Evolutionary conservation across 2,797 vertebrate species (phyloP).

Genomic region (Emydoidea blandingii): DNA sequence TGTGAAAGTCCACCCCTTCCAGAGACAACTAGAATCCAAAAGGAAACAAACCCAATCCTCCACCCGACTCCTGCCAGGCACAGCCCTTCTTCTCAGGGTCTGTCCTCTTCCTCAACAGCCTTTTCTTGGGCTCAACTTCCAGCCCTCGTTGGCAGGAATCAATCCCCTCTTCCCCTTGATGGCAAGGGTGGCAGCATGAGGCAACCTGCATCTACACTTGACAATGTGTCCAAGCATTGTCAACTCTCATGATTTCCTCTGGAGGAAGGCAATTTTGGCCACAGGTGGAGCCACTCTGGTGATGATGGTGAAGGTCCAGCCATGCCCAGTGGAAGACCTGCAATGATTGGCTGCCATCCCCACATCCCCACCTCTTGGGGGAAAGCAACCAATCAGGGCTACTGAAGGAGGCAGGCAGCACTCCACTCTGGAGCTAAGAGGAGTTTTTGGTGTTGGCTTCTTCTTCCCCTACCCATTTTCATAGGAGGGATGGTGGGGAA

Average conservation of each 20-base stretch:
- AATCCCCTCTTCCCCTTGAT: background rate
- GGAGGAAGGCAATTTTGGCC: background rate
- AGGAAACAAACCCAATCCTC: background rate
- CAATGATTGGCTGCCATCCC: background rate
- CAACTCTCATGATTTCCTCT: too few species aligned
- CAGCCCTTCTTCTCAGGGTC: too few species aligned
- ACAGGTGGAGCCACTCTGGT: background rate
- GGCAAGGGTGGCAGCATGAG: background rate
- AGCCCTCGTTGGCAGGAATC: background rate
- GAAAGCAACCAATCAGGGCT: background rate
- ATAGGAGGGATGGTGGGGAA: background rate
- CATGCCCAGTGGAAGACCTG: background rate
- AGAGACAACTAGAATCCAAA: background rate
- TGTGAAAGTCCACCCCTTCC: too few species aligned
- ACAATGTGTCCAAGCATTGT: background rate
- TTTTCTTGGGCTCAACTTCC: background rate
- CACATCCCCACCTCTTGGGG: background rate
- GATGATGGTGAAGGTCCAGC: background rate
- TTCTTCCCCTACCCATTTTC: too few species aligned
- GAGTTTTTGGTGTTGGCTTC: background rate
- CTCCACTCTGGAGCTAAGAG: background rate
- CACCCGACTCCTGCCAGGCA: too few species aligned
- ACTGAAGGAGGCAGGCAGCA: background rate
- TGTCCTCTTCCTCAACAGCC: background rate
- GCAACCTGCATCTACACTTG: background rate